Conservation (phyloP, 2,113 vertebrate genomes). For the Nothobranchius furzeri region DNA sequence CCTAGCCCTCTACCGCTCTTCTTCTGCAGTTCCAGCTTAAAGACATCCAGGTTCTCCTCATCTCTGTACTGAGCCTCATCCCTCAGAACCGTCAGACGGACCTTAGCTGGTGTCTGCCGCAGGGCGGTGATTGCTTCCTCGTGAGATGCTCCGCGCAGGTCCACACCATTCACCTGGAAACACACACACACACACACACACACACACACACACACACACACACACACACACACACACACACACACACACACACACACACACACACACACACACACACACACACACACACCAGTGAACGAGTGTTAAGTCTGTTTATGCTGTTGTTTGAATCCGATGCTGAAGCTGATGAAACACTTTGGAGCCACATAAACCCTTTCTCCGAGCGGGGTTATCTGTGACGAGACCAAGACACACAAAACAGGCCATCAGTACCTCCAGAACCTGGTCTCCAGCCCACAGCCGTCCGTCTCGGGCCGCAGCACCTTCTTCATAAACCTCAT, state of each 20-base stretch:
- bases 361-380: too few species aligned
- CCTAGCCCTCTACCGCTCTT: conserved; percentile 90
- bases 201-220: too few species aligned
- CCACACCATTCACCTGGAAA: conserved; percentile 88
- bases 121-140: conserved; percentile 92
- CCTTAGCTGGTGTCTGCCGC: conserved; percentile 89
- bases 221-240: too few species aligned
- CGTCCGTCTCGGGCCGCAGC: conserved; percentile 93
- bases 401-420: too few species aligned
- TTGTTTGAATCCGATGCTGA: too few species aligned
- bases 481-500: conserved; percentile 97
- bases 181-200: background rate
- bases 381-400: too few species aligned
- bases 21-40: conserved; percentile 89
- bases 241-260: background rate
- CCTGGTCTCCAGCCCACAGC: conserved; percentile 96
- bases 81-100: conserved; percentile 86
- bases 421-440: conserved; percentile 84
- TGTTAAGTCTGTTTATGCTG: too few species aligned
- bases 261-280: background rate
- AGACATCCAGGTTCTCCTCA: conserved; percentile 89
- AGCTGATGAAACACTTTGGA: too few species aligned
- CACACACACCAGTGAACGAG: too few species aligned
- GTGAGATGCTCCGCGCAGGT: conserved; percentile 87
- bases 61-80: conserved; percentile 88